Base-by-base conservation (phyloP, 92 coral and sea anemone genomes). In the Bergia puertoricense region DNA sequence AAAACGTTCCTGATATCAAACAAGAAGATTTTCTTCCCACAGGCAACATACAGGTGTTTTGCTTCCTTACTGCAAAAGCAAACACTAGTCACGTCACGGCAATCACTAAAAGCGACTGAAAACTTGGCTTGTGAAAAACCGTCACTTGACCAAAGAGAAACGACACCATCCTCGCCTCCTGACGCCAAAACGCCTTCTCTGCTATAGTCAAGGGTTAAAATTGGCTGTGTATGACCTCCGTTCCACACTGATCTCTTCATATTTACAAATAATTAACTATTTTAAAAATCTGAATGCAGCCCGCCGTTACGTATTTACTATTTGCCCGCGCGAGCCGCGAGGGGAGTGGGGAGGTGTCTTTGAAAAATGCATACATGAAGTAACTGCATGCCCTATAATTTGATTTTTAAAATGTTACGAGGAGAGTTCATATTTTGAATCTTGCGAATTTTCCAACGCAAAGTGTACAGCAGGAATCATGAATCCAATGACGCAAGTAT, bases 401-500 rank as follows among this genome's bases (percentile, higher is more conserved):
- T 30, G 30, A 30, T 30, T 30, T 30, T 30, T 30, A 30, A 30
- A 30, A 30, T 30, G 30, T 30, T 30, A 30, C 30, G 30, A 30
- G 30, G 30, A 30, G 30, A 30, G 30, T 30, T 30, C 30, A 30
- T 30, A 30, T 30, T 30, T 30, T 30, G 30, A 30, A 30, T 66
- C 22, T 6, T 66, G 20, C 22, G 30, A 4, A 9, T 78, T n/a
- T 23, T 22, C 30, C 43, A 8, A 39, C 23, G 40, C 48, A 10
- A 74, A 44, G 16, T 43, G 36, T 74, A 23, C 8, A 77, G 66
- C 80, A 37, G 74, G 48, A 89, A 91, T 81, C 79, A 96, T 96
- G 99, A 96, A 96, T 89, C 99, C 99, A 57, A 83, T 96, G 95
- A 96, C 99, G 99, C 95, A 85, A 86, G 99, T 93, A 90, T 81